Percentiles rank a stretch among this genome's conserved stretches.
Evolutionary conservation across 2,888 invertebrate genomes (phyloP).

Genomic region (Andricus quercusramuli): DNA sequence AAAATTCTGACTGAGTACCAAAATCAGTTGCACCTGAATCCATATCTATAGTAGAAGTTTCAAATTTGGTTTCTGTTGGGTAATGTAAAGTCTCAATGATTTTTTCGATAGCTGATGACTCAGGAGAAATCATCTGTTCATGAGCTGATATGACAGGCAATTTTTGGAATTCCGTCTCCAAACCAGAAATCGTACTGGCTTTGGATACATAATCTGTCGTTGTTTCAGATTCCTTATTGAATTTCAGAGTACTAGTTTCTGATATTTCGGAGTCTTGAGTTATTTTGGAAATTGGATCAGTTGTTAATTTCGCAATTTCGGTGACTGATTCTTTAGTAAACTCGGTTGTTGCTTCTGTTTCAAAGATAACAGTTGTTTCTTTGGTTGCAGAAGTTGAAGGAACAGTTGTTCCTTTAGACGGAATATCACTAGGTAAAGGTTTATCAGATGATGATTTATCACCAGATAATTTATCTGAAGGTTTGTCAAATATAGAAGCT

Average conservation of each 20-base stretch:
- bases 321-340: not conserved
- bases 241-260: not conserved
- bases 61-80: slow-evolving; percentile 51
- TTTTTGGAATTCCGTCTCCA: slow-evolving; percentile 46
- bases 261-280: not conserved
- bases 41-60: slow-evolving; percentile 31
- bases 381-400: not conserved
- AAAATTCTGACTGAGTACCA: slow-evolving; percentile 17
- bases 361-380: slow-evolving; percentile 8
- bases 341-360: not conserved
- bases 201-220: slow-evolving; percentile 45
- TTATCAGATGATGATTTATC: not conserved
- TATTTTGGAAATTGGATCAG: not conserved
- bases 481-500: not conserved
- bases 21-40: not conserved
- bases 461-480: not conserved
- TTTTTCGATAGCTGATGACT: slow-evolving; percentile 54
- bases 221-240: slow-evolving; percentile 27
- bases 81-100: slow-evolving; percentile 56
- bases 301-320: not conserved
- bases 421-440: not conserved
- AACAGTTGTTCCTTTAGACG: slow-evolving; percentile 14
- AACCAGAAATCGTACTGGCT: slow-evolving; percentile 34
- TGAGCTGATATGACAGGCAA: slow-evolving; percentile 45
- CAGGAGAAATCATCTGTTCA: slow-evolving; percentile 45